Base-by-base conservation (phyloP, 2,888 invertebrate genomes). In the Ariolimax columbianus region DNA sequence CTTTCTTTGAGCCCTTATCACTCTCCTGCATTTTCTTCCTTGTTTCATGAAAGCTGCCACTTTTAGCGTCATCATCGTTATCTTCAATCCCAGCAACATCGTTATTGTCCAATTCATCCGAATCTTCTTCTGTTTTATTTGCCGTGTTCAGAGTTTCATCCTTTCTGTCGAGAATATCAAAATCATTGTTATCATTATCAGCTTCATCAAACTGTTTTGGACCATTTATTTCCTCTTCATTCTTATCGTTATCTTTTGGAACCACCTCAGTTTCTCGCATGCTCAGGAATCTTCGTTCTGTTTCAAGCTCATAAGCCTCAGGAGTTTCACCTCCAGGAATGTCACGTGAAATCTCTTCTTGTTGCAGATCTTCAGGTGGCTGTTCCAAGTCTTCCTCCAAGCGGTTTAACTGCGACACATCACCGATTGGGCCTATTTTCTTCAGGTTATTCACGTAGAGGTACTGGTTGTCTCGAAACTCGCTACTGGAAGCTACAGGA, bases 161-260 rank as follows among this genome's bases (percentile, higher is more conserved):
- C 30, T 47, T 66, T 33, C 79, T 79, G 11, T 79, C n/a, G 0
- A 79, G 40, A 43, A 66, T 7, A 66, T 79, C 79, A 40, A 47
- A 66, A 63, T 66, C 30, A 43, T 66, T 9, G 14, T 1, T n/a
- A 81, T 70, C n/a, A 68, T 80, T 80, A 72, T 81, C 81, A 72
- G 38, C n/a, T 36, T 70, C 81, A 72, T 81, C 81, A 72, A 81
- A 81, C 3, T 23, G 23, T 11, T 40, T 33, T 17, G 81, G 81
- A 19, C 81, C 81, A 36, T 72, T 36, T 7, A 51, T 19, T 70
- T 81, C 72, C 4, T 80, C 80, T 17, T 79, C 79, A 47, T 47
- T 17, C 7, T 47, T 17, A 19, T 80, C 80, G 0, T 80, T 68
- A 36, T 79, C 78, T 19, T 80, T 30, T 9, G 2, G 4, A 1